Percentiles rank a stretch among this genome's conserved stretches.
These are phyloP conservation scores for Scomber scombrus DNA, from an alignment of 2,113 vertebrate genomes.

Conservation along the genomic window DNA sequence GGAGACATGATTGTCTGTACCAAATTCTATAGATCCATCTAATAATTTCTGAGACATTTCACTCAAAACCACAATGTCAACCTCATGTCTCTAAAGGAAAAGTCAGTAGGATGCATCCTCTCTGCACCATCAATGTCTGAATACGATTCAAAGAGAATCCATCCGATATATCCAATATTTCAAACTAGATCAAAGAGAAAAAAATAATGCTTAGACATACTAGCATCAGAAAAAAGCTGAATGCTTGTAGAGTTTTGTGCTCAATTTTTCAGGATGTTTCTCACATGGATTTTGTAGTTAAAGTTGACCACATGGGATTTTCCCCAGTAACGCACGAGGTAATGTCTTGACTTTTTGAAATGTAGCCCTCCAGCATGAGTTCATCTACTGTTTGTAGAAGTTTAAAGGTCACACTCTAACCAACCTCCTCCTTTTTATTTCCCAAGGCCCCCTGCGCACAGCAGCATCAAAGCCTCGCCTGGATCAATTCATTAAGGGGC, in stretches of 20 bases:
- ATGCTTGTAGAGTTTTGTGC: background rate
- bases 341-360: background rate
- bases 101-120: too few relatives aligned
- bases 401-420: constrained; percentile 43
- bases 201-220: too few relatives aligned
- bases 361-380: background rate
- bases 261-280: background rate
- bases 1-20: too few relatives aligned
- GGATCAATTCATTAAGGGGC: constrained; percentile 56
- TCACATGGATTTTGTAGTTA: background rate
- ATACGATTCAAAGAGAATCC: too few relatives aligned
- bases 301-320: background rate
- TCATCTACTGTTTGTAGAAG: constrained; percentile 29
- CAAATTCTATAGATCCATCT: too few relatives aligned
- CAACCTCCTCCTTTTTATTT: constrained; percentile 37
- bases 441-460: constrained; percentile 31
- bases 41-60: too few relatives aligned
- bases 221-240: too few relatives aligned
- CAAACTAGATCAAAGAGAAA: too few relatives aligned
- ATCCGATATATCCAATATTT: too few relatives aligned
- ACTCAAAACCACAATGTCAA: too few relatives aligned
- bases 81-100: too few relatives aligned
- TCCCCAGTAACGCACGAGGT: background rate
- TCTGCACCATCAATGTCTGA: too few relatives aligned
- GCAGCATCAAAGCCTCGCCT: constrained; percentile 58